Conservation (phyloP, 2,113 vertebrate species). For the Laticauda colubrina region DNA sequence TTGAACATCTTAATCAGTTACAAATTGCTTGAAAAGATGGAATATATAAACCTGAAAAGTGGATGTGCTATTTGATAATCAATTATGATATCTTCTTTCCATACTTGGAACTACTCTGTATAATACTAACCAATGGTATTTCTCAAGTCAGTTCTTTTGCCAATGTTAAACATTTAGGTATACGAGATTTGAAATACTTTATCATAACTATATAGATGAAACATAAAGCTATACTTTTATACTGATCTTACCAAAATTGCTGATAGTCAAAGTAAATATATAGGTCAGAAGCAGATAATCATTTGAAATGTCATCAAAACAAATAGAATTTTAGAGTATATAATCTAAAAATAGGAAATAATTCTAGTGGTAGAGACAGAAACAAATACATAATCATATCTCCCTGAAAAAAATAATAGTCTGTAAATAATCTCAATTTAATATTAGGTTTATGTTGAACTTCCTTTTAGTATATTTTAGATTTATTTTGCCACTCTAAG, state of each 20-base stretch:
- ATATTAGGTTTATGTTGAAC: background rate
- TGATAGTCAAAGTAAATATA: background rate
- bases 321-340: background rate
- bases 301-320: background rate
- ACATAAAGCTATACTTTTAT: too few species aligned
- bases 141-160: background rate
- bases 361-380: background rate
- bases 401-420: background rate
- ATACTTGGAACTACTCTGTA: background rate
- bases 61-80: background rate
- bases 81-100: background rate
- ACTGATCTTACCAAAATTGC: background rate
- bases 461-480: background rate
- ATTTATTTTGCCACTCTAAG: background rate
- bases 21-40: background rate
- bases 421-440: background rate
- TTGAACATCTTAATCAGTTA: background rate
- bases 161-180: background rate
- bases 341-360: background rate
- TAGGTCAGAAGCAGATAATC: background rate
- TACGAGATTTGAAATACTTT: background rate
- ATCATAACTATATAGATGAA: background rate
- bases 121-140: background rate
- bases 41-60: background rate
- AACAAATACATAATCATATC: background rate